Evolutionary conservation across 2,888 invertebrate genomes (phyloP), one percentile per base, ranked within the genome.

Genomic region (Xanthorhoe designata): DNA sequence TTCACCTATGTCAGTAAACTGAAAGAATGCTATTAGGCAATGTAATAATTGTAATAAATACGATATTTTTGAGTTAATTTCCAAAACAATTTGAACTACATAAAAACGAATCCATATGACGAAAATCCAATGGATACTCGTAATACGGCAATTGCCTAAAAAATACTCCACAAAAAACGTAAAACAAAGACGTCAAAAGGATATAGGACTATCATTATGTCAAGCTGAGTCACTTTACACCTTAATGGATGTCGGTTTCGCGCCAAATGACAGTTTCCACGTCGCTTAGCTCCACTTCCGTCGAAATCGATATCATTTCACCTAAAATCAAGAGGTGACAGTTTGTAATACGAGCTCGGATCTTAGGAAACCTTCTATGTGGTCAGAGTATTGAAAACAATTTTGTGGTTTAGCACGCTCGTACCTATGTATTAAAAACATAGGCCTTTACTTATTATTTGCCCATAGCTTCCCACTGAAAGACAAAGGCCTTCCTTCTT

Each of bases 241-340:
- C 83, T 80, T 88, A 89, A 89, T 90, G 89, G 88, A 88, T 82
- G 83, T 80, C 80, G 81, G 84, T 83, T 84, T 83, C 80, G 82
- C 80, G 83, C 82, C 85, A 87, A 87, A 87, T 86, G 91, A 90
- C 89, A 89, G 85, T 92, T 91, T 92, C 90, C 89, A 82, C 89
- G 66, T 87, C 91, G 89, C 89, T 92, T 89, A 87, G 80, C 86
- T 80, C 80, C 80, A 90, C 87, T 92, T 92, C 92, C 92, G 88
- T 76, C 82, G 91, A 84, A 91, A 91, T 87, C 86, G 92, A 91
- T 92, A 91, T 91, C 87, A 87, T 86, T 87, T 84, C 77, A 83
- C 83, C 81, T 79, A 83, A 89, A 91, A 88, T 88, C 88, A 79
- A 80, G 81, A 78, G 83, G 83, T 75, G 76, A 72, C 75, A 72